Percentiles rank a stretch among this genome's conserved stretches.
Evolutionary conservation across 2,888 invertebrate genomes (phyloP).

Genomic region (Acleris laterana): DNA sequence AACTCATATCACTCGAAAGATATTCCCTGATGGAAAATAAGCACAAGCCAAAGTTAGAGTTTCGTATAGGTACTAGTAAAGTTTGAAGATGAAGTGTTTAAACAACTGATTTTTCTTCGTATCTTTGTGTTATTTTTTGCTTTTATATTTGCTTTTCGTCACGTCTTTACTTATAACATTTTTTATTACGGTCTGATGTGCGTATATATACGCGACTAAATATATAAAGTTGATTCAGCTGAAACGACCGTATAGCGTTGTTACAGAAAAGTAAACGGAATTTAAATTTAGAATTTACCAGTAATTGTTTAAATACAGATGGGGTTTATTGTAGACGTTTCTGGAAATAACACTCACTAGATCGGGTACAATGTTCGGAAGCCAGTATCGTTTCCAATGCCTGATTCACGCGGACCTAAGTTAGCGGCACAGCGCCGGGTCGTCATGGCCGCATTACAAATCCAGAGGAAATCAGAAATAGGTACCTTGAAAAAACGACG

Average conservation of each 20-base stretch:
- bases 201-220: conserved; percentile 34
- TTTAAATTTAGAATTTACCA: conserved; percentile 30
- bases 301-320: conserved; percentile 24
- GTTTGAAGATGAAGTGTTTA: conserved; percentile 30
- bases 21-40: no score
- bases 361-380: background rate
- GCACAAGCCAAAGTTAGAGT: no score
- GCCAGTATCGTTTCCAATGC: no score
- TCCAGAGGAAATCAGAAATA: no score
- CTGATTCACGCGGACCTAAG: no score
- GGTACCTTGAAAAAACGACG: no score
- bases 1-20: no score
- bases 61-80: background rate
- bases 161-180: conserved; percentile 30
- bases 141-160: conserved; percentile 31
- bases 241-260: conserved; percentile 19
- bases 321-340: conserved; percentile 8
- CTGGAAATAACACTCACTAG: conserved; percentile 10
- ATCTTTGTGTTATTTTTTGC: conserved; percentile 27
- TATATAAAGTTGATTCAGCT: conserved; percentile 42
- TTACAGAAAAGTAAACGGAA: conserved; percentile 23
- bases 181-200: conserved; percentile 37
- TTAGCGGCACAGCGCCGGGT: no score
- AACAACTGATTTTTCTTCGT: conserved; percentile 28
- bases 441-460: no score